Evolutionary conservation across 2,797 vertebrate species (phyloP).

Genomic region (Dipus sagitta): DNA sequence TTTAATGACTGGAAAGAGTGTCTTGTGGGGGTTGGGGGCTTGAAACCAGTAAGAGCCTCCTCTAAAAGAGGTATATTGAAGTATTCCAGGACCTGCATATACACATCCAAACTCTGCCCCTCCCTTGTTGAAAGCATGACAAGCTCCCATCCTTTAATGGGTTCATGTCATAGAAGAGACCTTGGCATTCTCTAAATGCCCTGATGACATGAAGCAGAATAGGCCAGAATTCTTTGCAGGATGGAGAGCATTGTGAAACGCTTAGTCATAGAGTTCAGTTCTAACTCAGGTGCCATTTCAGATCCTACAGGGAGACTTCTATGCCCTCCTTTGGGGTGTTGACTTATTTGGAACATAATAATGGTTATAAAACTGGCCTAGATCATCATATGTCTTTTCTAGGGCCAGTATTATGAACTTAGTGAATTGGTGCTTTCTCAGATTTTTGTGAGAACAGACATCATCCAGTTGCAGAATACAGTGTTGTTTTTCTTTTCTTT

Average conservation of each 20-base stretch:
- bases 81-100: slow-evolving; percentile 9
- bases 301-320: slow-evolving; percentile 45
- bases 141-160: background rate
- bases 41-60: slow-evolving; percentile 64
- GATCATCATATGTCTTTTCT: slow-evolving; percentile 45
- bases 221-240: slow-evolving; percentile 43
- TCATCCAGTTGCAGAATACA: background rate
- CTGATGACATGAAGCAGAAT: background rate
- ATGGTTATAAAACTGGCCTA: slow-evolving; percentile 21
- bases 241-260: slow-evolving; percentile 25
- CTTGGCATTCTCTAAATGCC: slow-evolving; percentile 22
- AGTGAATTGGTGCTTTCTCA: slow-evolving; percentile 14
- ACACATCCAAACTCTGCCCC: background rate
- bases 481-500: background rate
- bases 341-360: background rate
- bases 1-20: slow-evolving; percentile 79
- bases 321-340: background rate
- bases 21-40: slow-evolving; percentile 32
- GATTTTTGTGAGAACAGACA: slow-evolving; percentile 23
- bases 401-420: background rate
- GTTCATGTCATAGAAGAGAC: background rate
- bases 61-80: slow-evolving; percentile 57
- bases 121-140: background rate
- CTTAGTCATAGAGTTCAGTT: slow-evolving; percentile 13
- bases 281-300: slow-evolving; percentile 45